Base-by-base conservation (phyloP, 2,888 invertebrate species). In the Euplexia lucipara region DNA sequence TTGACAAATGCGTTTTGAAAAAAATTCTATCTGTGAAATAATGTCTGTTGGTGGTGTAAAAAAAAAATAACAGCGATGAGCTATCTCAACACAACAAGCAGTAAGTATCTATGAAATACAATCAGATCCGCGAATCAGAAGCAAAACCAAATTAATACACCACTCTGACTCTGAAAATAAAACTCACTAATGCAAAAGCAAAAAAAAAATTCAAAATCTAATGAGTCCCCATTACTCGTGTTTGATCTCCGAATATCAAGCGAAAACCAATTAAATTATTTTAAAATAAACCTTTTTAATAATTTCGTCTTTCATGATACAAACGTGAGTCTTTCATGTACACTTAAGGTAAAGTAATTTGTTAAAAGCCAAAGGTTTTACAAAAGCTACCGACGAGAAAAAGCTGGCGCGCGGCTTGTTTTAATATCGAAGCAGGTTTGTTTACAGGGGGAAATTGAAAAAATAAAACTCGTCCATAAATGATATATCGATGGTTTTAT, bases 291-390 rank as follows among this genome's bases (percentile, higher is more conserved):
- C 61, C 42, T 56, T 62, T 47, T 54, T 44, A 51, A 66, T 39
- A 35, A 52, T 39, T 57, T 14, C 26, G 26, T 16, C 7, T 68
- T 48, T 77, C 73, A 74, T 64, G 66, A 58, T 71, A 66, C 45
- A 22, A 51, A 66, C 20, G 18, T 45, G 48, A 52, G 48, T 60
- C 64, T 62, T 71, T 79, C 16, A 70, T 65, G 54, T 62, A 30
- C 52, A 60, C 45, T 58, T 45, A 20, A 56, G 53, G 42, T 26
- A 26, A 26, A 54, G 71, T 76, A 81, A 82, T 76, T 75, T 73
- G 72, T 74, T 82, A 74, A 78, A 78, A 75, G 78, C 60, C 57
- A 71, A 70, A 74, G 68, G 74, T 42, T 54, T 48, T 45, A 70
- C 69, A 58, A 64, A 76, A 74, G 58, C 60, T 66, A 76, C 78